Base-by-base conservation (phyloP, 2,113 vertebrate genomes). In the Baryphthengus martii region DNA sequence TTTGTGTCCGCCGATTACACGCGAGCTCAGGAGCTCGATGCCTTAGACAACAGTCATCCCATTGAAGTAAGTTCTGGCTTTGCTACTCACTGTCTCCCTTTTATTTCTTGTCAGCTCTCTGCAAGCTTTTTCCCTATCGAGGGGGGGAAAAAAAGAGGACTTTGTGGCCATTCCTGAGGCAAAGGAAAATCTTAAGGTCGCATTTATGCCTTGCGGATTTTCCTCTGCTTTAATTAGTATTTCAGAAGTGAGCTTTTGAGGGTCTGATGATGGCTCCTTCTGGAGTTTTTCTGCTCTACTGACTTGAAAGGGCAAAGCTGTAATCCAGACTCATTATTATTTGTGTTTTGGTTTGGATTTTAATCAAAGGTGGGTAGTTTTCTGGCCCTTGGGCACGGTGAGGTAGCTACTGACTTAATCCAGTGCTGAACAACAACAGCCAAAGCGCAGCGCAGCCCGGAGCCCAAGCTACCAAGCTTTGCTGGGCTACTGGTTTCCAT, bases 1-100 rank as follows among this genome's bases (percentile, higher is more conserved):
- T 99, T 99, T 90, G 99, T 99, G 65, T 99, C 99, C 42, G 99
- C 99, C 1, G 99, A 99, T 96, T 99, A 99, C 91, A 99, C 99
- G 4, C 98, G 99, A 3, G 99, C 99, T 66, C 99, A 99, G 76
- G 99, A 99, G 90, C 98, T 99, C 40, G 99, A 99, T 17, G 99
- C 99, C 21, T 98, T 99, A 97, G 99, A 99, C 97, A 99, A 99
- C 98, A 99, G 99, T 93, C 99, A 99, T 79, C 99, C 99, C 52
- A 99, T 99, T 52, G 99, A 99, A 98, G 99, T 99, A 92, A 86
- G 93, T 71, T 35, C 40, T 75, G 8, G 4, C 58, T 76, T 73
- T 42, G 17, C 50, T 81, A 6, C 62, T 24, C 68, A 13, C 58
- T n/a, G 21, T 49, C 44, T 65, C 52, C 39, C 72, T 29, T 17